These are phyloP conservation scores for Ichneumoninae sp. DNA, from an alignment of 2,888 invertebrate species.

Conservation along the genomic window DNA sequence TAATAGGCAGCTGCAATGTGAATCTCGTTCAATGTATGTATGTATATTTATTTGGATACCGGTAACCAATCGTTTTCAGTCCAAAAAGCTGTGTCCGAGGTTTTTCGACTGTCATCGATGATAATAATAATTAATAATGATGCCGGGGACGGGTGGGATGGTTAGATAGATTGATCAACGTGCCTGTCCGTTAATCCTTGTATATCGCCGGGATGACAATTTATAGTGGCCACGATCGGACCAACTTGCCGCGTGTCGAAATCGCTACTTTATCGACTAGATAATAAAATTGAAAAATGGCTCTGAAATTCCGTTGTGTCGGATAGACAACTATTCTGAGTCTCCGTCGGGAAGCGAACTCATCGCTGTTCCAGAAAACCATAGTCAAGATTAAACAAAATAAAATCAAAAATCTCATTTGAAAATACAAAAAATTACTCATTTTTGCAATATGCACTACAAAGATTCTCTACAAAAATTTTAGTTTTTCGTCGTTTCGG, in stretches of 20 bases:
- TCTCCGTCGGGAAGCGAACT: too few relatives aligned
- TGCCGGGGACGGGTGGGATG: conserved; percentile 5
- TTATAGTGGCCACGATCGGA: conserved; percentile 44
- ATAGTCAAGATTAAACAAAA: background rate
- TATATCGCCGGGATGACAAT: conserved; percentile 57
- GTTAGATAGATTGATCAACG: conserved; percentile 50
- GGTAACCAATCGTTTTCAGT: background rate
- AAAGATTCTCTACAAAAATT: too few relatives aligned
- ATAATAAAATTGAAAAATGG: background rate
- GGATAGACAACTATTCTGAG: background rate
- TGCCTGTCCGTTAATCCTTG: conserved; percentile 35
- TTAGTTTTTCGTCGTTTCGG: too few relatives aligned
- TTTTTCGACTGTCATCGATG: conserved; percentile 35
- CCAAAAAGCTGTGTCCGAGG: background rate
- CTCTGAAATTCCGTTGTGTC: background rate
- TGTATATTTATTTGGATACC: conserved; percentile 18
- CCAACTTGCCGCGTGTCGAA: conserved; percentile 10
- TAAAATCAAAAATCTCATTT: background rate
- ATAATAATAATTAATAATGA: conserved; percentile 51
- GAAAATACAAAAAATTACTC: too few relatives aligned
- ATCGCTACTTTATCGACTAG: background rate
- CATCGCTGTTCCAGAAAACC: too few relatives aligned
- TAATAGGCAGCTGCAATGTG: conserved; percentile 25
- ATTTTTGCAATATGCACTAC: too few relatives aligned
- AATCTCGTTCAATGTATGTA: background rate